Percentiles rank a stretch among this genome's conserved stretches.
Conservation (phyloP, 2,797 vertebrate genomes). For the Parauchenoglanis ngamensis region DNA sequence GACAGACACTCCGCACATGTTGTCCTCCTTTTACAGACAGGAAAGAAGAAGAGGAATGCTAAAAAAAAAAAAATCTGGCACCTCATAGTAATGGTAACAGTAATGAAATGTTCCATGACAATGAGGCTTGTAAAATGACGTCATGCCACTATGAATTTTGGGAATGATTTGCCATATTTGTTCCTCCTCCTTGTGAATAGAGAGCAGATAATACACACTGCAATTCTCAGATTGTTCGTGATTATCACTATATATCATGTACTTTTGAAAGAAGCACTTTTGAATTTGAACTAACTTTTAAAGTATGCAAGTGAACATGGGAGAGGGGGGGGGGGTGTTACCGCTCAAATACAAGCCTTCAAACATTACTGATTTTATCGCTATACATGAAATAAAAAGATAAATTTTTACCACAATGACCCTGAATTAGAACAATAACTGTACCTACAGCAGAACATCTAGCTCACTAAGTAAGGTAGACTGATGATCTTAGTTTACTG, state of each 20-base stretch:
- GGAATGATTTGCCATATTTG: neutral
- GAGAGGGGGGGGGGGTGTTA: too few species aligned
- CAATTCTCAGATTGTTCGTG: neutral
- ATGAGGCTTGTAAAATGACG: neutral
- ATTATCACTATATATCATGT: too few species aligned
- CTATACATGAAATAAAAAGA: neutral
- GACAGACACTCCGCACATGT: slow-evolving; percentile 87
- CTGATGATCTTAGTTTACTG: neutral
- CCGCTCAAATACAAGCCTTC: neutral
- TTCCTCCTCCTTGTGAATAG: neutral
- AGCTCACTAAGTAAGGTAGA: neutral
- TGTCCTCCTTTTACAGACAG: slow-evolving; percentile 73
- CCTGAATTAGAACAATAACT: neutral
- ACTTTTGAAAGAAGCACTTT: neutral
- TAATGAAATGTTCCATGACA: neutral
- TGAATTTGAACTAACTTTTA: neutral
- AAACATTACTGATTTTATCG: neutral
- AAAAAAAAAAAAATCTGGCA: neutral
- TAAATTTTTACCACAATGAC: neutral
- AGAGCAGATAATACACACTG: neutral
- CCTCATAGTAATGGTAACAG: too few species aligned
- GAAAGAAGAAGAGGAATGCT: neutral
- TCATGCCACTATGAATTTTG: neutral
- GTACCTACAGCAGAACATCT: neutral
- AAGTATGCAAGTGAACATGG: neutral